Base-by-base conservation (phyloP, 2,888 invertebrate genomes). In the Altica lythri region DNA sequence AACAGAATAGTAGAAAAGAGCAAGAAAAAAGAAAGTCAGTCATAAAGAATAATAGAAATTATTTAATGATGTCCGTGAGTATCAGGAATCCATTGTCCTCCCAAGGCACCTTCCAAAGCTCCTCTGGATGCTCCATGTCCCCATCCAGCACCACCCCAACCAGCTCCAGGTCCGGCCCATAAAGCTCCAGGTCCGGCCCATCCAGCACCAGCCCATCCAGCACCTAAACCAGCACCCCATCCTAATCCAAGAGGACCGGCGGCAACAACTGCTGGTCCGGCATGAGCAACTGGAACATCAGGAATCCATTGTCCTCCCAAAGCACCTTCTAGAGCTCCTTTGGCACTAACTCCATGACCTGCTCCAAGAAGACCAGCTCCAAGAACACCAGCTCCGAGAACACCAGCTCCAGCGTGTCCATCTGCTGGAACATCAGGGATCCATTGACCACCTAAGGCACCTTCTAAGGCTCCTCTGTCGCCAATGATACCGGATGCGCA, bases 231-330 rank as follows among this genome's bases (percentile, higher is more conserved):
- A n/a, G n/a, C n/a, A n/a, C n/a, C n/a, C n/a, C n/a, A n/a, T n/a
- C n/a, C n/a, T n/a, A n/a, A n/a, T n/a, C n/a, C n/a, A n/a, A n/a
- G n/a, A n/a, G n/a, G n/a, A n/a, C n/a, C n/a, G n/a, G n/a, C n/a
- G n/a, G n/a, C n/a, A n/a, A n/a, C n/a, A n/a, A n/a, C n/a, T n/a
- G n/a, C n/a, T n/a, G n/a, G n/a, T n/a, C n/a, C n/a, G n/a, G n/a
- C n/a, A n/a, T 44, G 45, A 13, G 43, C 53, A 22, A 35, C 29
- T 55, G 65, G 47, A 9, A 61, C 58, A 53, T 69, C 69, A 14
- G 69, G 69, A 29, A 69, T 63, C 64, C 66, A 69, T 63, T 68
- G 68, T 18, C 69, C 69, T 61, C 68, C 69, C 14, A 63, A 51
- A 42, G 62, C 63, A 35, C 60, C 60, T 55, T 60, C 62, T 5